phyloP scores from a whole-genome alignment of 1,140 invertebrate species.

The Mercenaria mercenaria region DNA sequence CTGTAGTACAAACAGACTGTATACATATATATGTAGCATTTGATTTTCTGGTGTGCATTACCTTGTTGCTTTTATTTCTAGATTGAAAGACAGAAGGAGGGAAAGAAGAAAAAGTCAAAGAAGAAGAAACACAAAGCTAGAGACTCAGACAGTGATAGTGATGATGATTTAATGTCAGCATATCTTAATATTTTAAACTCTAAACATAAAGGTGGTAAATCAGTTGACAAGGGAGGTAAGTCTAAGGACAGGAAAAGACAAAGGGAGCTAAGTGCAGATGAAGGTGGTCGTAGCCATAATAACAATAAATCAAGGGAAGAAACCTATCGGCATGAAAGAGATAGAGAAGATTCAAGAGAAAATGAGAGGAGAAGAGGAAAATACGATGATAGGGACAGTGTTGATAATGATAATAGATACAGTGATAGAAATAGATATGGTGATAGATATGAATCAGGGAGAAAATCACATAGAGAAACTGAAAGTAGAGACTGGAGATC shows the following conservation, averaged over 20 bases:
- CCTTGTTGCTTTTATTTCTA: too few species aligned
- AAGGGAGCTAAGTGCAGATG: constrained; percentile 30
- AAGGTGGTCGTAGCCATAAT: background rate
- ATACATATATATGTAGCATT: too few species aligned
- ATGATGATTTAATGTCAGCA: constrained; percentile 59
- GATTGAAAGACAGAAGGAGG: constrained; percentile 53
- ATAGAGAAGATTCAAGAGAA: background rate
- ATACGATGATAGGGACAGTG: background rate
- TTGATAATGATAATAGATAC: background rate
- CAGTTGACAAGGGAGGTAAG: constrained; percentile 9
- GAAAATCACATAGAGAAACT: background rate
- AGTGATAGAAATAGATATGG: constrained; percentile 4
- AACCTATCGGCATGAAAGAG: background rate
- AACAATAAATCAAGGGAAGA: background rate
- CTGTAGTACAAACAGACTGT: too few species aligned
- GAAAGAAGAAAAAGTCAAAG: constrained; percentile 46
- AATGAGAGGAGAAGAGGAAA: constrained; percentile 7
- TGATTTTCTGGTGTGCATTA: too few species aligned
- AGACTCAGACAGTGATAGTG: constrained; percentile 46
- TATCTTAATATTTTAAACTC: constrained; percentile 59
- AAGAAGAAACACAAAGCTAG: constrained; percentile 28
- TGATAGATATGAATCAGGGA: background rate
- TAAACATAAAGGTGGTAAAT: constrained; percentile 53
- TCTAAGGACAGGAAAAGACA: background rate
- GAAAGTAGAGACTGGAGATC: background rate